These are phyloP conservation scores for Colinus virginianus DNA, from an alignment of 2,113 vertebrate genomes.

Conservation along the genomic window DNA sequence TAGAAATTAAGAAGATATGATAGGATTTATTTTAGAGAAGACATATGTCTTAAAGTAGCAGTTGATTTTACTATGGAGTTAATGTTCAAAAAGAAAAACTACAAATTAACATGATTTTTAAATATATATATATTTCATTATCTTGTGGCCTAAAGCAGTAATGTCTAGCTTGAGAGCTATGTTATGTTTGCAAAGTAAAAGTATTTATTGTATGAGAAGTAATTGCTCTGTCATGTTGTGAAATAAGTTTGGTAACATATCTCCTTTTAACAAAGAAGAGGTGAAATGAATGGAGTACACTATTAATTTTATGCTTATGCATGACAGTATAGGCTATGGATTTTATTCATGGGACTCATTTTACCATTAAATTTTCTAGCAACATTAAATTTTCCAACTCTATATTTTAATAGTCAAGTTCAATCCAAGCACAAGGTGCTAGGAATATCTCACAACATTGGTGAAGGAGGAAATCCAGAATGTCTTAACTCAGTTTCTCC, in stretches of 20 bases:
- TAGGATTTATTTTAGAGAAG: background rate
- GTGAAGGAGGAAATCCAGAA: background rate
- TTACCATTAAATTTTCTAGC: slow-evolving; percentile 15
- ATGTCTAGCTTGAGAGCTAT: background rate
- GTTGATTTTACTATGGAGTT: background rate
- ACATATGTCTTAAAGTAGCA: background rate
- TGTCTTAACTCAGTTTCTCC: background rate
- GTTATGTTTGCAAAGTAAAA: background rate
- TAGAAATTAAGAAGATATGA: background rate
- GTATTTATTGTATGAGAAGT: background rate
- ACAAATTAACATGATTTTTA: background rate
- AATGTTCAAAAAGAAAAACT: background rate
- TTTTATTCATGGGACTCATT: background rate
- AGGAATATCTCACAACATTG: background rate
- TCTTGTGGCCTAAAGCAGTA: background rate
- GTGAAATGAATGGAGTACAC: background rate
- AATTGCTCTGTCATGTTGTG: slow-evolving; percentile 6
- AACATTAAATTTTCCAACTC: background rate
- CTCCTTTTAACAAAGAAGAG: background rate
- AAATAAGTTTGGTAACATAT: background rate
- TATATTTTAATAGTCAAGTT: background rate
- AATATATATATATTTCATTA: background rate
- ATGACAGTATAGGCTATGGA: background rate
- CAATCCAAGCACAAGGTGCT: background rate
- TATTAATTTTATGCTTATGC: slow-evolving; percentile 5